Evolutionary conservation across 2,797 vertebrate species (phyloP).

Genomic region (Muraenolepis orangiensis): DNA sequence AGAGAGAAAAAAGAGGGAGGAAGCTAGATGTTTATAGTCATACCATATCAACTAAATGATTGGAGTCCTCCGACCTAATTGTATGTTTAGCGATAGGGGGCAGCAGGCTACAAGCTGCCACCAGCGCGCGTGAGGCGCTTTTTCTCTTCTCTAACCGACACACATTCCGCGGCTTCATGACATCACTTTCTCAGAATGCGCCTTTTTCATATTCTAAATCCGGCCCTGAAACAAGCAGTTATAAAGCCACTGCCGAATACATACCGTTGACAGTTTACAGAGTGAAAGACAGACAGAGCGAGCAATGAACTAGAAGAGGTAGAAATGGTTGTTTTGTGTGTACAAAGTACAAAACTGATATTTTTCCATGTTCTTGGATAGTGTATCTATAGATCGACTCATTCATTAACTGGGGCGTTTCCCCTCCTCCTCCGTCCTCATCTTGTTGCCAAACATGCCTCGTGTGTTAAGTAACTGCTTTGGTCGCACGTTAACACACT

Average conservation of each 20-base stretch:
- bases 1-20: too few species aligned
- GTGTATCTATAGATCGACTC: too few species aligned
- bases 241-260: background rate
- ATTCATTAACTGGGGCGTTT: too few species aligned
- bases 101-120: conserved; percentile 34
- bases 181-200: conserved; percentile 25
- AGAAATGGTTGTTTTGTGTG: too few species aligned
- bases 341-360: too few species aligned
- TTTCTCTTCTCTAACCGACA: conserved; percentile 17
- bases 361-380: too few species aligned
- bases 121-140: background rate
- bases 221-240: background rate
- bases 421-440: too few species aligned
- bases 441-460: too few species aligned
- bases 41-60: background rate
- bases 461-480: too few species aligned
- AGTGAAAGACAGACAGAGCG: background rate
- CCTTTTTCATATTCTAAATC: background rate
- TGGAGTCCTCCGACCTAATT: background rate
- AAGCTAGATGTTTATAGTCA: background rate
- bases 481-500: too few species aligned
- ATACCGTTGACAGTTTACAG: too few species aligned
- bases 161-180: conserved; percentile 39
- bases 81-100: conserved; percentile 40
- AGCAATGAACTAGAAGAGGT: too few species aligned